Base-by-base conservation (phyloP, 2,113 vertebrate genomes). In the Melanotaenia duboulayi region DNA sequence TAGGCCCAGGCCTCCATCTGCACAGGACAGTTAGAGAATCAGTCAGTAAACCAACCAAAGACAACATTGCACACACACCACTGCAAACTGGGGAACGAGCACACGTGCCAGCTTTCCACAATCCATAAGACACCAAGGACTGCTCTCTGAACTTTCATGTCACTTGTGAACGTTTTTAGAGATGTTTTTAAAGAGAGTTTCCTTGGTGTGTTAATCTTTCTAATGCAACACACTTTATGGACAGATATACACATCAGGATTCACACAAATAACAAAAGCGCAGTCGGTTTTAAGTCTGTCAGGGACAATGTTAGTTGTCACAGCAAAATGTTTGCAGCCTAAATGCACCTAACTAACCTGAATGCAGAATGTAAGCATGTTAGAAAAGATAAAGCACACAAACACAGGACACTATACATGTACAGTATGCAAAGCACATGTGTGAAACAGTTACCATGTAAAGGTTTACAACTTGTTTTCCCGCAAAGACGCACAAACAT, bases 1-100 rank as follows among this genome's bases (percentile, higher is more conserved):
- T 46, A 93, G 61, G 87, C 87, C 84, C 81, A 92, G 76, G 71
- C 80, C 90, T 70, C 91, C 80, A 64, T 98, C 97, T 99, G 92
- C 69, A 85, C 59, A 81, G 60, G 46, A 72, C 20, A 67, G 24
- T 72, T 19, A 73, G 7, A n/a, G 7, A 23, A 66, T 1, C 20
- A 39, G 57, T 84, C 49, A 82, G 44, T 32, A 52, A 46, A 65
- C 7, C n/a, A 58, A 48, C 48, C 46, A 22, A 25, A 76, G 8
- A 37, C 46, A 46, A 14, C 40, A 42, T 39, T 50, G 3, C 37
- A 71, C 13, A 74, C 54, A 35, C 19, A 49, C 48, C 0, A 4
- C 52, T 73, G 37, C 51, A 78, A 54, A 80, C 51, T 1, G 22
- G 2, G 16, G 13, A 23, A 11, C 25, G 3, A 19, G 44, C 59